phyloP scores from a whole-genome alignment of 1,140 invertebrate species.

The Scaptomyza montana region DNA sequence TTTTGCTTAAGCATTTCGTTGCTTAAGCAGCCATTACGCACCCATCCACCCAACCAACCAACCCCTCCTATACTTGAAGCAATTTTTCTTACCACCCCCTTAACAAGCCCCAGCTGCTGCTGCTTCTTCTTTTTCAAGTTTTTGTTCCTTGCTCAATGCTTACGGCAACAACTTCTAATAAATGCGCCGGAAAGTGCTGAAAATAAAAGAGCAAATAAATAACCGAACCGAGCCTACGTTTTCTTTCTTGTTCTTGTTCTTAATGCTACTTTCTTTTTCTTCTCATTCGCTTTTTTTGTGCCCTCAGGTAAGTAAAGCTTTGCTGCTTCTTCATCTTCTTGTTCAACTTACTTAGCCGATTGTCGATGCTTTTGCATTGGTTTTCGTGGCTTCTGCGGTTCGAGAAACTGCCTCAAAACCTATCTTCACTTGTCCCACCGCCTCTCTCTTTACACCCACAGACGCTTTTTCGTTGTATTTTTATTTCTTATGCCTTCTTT shows the following conservation, averaged over 20 bases:
- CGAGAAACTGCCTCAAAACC: slow-evolving; percentile 9
- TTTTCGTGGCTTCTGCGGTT: slow-evolving; percentile 53
- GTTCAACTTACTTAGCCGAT: slow-evolving; percentile 6
- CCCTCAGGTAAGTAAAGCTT: neutral
- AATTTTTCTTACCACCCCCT: neutral
- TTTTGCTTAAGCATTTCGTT: slow-evolving; percentile 17
- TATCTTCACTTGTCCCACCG: too few relatives aligned
- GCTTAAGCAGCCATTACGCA: slow-evolving; percentile 12
- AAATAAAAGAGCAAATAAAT: slow-evolving; percentile 71
- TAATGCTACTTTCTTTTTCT: neutral
- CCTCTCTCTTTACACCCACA: neutral
- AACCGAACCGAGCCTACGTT: slow-evolving; percentile 38
- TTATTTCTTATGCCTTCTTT: slow-evolving; percentile 15
- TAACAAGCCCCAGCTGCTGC: slow-evolving; percentile 1
- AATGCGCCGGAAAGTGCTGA: slow-evolving; percentile 69
- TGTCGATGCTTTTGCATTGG: slow-evolving; percentile 47
- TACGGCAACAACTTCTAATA: slow-evolving; percentile 59
- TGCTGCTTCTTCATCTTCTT: neutral
- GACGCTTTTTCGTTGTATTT: slow-evolving; percentile 30
- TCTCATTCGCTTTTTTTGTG: neutral
- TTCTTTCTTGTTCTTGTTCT: neutral
- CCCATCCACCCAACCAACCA: neutral
- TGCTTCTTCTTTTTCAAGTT: slow-evolving; percentile 2
- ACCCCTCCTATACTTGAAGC: neutral
- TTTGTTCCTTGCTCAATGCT: slow-evolving; percentile 31